These are phyloP conservation scores for Romanogobio albipinnatus DNA, from an alignment of 2,113 vertebrate genomes.

Conservation along the genomic window DNA sequence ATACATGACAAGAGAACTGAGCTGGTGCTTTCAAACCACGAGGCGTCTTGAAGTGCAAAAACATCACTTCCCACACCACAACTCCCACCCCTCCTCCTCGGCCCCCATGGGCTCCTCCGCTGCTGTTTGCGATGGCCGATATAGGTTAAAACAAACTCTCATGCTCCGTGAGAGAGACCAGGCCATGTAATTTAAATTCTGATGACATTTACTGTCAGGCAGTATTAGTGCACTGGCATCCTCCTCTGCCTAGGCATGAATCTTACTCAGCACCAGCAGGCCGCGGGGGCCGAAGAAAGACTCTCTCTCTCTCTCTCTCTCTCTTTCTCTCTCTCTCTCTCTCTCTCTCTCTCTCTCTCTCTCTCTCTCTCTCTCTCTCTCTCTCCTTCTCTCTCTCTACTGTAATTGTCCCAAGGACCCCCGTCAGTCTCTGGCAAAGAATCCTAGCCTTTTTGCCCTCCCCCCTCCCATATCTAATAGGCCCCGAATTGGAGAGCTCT, in stretches of 20 bases:
- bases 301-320: constrained; percentile 42
- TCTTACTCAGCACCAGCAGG: constrained; percentile 79
- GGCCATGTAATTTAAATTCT: constrained; percentile 80
- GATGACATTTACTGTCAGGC: constrained; percentile 85
- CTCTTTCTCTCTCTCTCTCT: constrained; percentile 56
- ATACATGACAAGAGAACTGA: constrained; percentile 65
- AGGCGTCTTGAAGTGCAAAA: constrained; percentile 72
- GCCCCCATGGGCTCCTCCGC: constrained; percentile 57
- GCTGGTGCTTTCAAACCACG: constrained; percentile 68
- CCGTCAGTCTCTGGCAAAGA: constrained; percentile 62
- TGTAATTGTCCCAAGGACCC: constrained; percentile 68
- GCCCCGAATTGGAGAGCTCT: constrained; percentile 49
- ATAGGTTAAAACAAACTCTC: constrained; percentile 77
- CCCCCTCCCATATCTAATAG: constrained; percentile 16
- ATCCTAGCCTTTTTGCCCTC: constrained; percentile 52
- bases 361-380: no score
- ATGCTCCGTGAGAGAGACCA: constrained; percentile 73
- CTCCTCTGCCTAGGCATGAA: constrained; percentile 63
- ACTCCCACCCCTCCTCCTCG: constrained; percentile 35
- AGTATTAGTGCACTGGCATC: constrained; percentile 75
- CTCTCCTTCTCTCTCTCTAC: constrained; percentile 68
- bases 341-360: constrained; percentile 26
- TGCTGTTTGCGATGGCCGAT: constrained; percentile 72
- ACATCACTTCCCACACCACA: constrained; percentile 42
- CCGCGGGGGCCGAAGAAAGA: constrained; percentile 69